Base-by-base conservation (phyloP, 2,113 vertebrate genomes). In the Crypturellus undulatus region DNA sequence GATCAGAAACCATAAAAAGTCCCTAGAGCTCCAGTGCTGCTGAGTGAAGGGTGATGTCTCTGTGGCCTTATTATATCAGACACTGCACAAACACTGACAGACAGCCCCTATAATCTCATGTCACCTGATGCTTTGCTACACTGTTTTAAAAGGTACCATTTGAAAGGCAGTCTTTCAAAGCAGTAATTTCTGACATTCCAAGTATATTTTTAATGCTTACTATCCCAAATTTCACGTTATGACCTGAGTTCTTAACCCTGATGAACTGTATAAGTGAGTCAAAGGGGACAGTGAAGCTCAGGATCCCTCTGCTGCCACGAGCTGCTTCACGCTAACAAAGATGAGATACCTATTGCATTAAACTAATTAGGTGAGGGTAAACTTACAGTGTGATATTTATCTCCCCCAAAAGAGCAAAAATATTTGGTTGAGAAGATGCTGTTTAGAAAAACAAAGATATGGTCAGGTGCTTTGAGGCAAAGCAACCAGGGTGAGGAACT, bases 131-230 rank as follows among this genome's bases (percentile, higher is more conserved):
- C 70, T 79, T 71, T 69, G 60, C 36, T 38, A 36, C n/a, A 59
- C 42, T 3, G 7, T 54, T 94, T 81, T 70, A 67, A 83, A 95
- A 73, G 36, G 42, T 83, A 91, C 54, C 38, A 59, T 83, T 36
- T 90, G 84, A 85, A 92, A 79, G 25, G 21, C 32, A 82, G 49
- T 58, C 21, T 60, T 95, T 92, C 45, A 87, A 67, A 85, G 36
- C 20, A 58, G 52, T 40, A 58, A 87, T 92, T 89, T 91, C 52
- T 89, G 73, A 89, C 85, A 93, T 94, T 95, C 80, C 83, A 84
- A 78, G 77, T 90, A 77, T 20, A 81, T 42, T 89, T 96, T 80
- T 90, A 32, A 58, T 49, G 47, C 32, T 93, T 71, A 60, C 4
- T 26, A 68, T 52, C 24, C 69, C 68, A 95, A 92, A 25, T 73